Evolutionary conservation across 2,113 vertebrate genomes (phyloP), one percentile per base, ranked within the genome.

Genomic region (Turdus rufiventris): DNA sequence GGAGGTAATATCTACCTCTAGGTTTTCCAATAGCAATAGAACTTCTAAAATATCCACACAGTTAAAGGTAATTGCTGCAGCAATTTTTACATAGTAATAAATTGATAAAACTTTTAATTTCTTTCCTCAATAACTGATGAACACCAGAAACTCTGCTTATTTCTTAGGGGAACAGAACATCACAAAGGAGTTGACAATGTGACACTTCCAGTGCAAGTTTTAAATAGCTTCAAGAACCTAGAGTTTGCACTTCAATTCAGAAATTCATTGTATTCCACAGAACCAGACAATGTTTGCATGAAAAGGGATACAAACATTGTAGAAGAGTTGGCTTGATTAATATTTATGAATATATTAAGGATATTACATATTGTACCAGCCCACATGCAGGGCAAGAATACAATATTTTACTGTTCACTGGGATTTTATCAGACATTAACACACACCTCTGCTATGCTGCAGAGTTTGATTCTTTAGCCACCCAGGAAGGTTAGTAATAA

Each of bases 371-470:
- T 38, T 92, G 74, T 28, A 51, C 24, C n/a, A 54, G 31, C 56
- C 83, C 40, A 75, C 54, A 71, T 8, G 38, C 8, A 12, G 61
- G 77, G 47, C 33, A 92, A 83, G 51, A 86, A 89, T 12, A 58
- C 9, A 77, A 18, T 71, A 88, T 91, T 86, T 87, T 80, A 54
- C 54, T 33, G 53, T 19, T 51, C 25, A 56, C 14, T 2, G 1
- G 57, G 82, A 68, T 85, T 95, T 95, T 88, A 86, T 82, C 15
- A 20, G 75, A 48, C 50, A 53, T 92, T 56, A 92, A 86, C 79
- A 73, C 47, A 83, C 61, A 85, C 51, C 71, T 84, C 45, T 48
- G 80, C 48, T 68, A 25, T 4, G 11, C 65, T 61, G 67, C 20
- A 56, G 16, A 83, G 63, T 24, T 95, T 60, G 75, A 56, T 33